Evolutionary conservation across 2,797 vertebrate species (phyloP).

Genomic region (Passerculus sandwichensis): DNA sequence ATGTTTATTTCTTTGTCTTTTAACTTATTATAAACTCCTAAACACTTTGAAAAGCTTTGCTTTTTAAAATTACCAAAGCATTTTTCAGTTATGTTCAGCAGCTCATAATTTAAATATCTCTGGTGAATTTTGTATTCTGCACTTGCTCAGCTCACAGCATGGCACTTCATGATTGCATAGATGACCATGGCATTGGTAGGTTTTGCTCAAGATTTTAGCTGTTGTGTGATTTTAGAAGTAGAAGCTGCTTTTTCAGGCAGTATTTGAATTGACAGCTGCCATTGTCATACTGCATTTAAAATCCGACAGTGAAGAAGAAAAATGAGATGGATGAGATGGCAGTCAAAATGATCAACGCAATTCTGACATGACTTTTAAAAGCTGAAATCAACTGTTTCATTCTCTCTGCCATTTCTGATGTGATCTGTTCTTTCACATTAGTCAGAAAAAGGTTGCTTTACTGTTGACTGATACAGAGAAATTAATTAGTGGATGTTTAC

Average conservation of each 20-base stretch:
- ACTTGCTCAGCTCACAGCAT: background rate
- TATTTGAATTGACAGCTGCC: constrained; percentile 30
- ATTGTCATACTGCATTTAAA: constrained; percentile 10
- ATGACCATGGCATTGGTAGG: background rate
- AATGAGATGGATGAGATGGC: constrained; percentile 3
- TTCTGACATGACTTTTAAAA: background rate
- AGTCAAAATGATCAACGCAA: background rate
- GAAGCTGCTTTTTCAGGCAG: background rate
- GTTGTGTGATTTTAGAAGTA: background rate
- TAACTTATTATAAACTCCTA: background rate
- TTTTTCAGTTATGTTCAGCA: background rate
- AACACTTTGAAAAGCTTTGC: background rate
- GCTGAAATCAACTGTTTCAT: background rate
- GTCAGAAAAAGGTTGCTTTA: background rate
- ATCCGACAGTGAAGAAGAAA: background rate
- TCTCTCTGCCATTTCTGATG: background rate
- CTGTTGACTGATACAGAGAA: background rate
- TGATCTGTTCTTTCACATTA: background rate
- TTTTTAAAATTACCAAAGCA: background rate
- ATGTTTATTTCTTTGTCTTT: background rate
- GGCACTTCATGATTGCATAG: background rate
- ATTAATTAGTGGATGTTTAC: background rate
- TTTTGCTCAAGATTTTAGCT: constrained; percentile 8
- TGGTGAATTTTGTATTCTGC: background rate
- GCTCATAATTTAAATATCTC: background rate